Conservation (phyloP, 2,888 invertebrate species). For the Ommatoiulus sabulosus region DNA sequence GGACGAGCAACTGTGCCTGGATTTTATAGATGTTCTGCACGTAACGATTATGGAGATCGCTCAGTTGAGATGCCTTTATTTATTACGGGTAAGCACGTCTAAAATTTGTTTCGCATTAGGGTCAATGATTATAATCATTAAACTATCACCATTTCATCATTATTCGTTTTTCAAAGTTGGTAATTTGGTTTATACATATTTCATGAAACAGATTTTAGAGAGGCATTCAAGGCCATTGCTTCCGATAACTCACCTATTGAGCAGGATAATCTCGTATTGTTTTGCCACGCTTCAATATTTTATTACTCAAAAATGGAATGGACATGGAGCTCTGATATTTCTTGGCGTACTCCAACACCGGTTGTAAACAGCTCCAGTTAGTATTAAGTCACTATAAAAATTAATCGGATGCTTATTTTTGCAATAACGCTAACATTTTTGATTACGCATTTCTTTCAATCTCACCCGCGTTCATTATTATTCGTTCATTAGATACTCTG, state of each 20-base stretch:
- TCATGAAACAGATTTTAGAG: conserved; percentile 32
- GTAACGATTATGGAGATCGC: neutral
- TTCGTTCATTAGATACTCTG: neutral
- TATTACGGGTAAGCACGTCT: neutral
- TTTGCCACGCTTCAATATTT: conserved; percentile 51
- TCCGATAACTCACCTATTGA: neutral
- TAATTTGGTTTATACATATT: neutral
- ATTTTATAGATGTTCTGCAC: conserved; percentile 41
- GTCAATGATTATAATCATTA: neutral
- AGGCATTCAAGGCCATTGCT: neutral
- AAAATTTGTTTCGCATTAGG: neutral
- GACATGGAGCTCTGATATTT: conserved; percentile 13
- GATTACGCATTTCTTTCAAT: neutral
- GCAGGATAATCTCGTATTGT: conserved; percentile 26
- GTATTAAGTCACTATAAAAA: neutral
- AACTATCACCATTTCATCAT: neutral
- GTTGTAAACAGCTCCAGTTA: conserved; percentile 38
- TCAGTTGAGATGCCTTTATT: conserved; percentile 11
- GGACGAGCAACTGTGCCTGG: conserved; percentile 6
- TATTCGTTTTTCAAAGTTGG: neutral
- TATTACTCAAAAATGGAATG: conserved; percentile 52
- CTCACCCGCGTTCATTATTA: neutral
- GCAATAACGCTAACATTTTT: neutral
- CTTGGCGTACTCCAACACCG: neutral
- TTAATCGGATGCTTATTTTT: neutral